A percentile compares a stretch with the other conserved stretches of the same genome.
Evolutionary conservation across 2,888 invertebrate genomes (phyloP).

Genomic region (Erebia aethiops): DNA sequence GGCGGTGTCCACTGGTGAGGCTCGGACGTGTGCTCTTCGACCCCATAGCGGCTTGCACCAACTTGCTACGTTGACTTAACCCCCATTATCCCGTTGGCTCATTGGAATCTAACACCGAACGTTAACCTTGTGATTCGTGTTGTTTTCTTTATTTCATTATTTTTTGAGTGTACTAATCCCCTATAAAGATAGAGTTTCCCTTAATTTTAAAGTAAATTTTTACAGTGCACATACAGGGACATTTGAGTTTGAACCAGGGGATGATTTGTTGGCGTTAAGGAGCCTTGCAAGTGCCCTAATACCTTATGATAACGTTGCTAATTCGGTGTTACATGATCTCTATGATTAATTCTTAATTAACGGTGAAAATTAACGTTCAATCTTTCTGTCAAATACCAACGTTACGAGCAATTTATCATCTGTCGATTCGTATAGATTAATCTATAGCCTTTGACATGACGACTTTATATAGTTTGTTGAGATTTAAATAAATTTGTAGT

Average conservation of each 20-base stretch:
- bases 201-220: background rate
- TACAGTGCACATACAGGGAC: background rate
- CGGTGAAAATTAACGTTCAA: too few species aligned
- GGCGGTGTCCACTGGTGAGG: conserved; percentile 32
- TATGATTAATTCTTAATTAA: too few species aligned
- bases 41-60: conserved; percentile 54
- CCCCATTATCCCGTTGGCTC: conserved; percentile 39
- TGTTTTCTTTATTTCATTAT: background rate
- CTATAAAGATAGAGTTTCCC: background rate
- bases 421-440: too few species aligned
- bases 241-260: background rate
- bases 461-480: too few species aligned
- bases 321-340: too few species aligned
- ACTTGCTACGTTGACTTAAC: conserved; percentile 31
- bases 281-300: background rate
- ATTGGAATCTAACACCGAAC: conserved; percentile 37
- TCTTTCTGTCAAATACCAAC: too few species aligned
- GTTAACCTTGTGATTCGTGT: background rate
- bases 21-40: conserved; percentile 54
- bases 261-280: background rate
- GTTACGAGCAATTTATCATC: too few species aligned
- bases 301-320: background rate
- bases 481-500: too few species aligned
- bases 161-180: background rate
- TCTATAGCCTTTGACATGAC: too few species aligned